Percentiles rank a stretch among this genome's conserved stretches.
phyloP scores from a whole-genome alignment of 30 jellyfish, hydroid and myxozoan genomes.

The Turritopsis rubra region DNA sequence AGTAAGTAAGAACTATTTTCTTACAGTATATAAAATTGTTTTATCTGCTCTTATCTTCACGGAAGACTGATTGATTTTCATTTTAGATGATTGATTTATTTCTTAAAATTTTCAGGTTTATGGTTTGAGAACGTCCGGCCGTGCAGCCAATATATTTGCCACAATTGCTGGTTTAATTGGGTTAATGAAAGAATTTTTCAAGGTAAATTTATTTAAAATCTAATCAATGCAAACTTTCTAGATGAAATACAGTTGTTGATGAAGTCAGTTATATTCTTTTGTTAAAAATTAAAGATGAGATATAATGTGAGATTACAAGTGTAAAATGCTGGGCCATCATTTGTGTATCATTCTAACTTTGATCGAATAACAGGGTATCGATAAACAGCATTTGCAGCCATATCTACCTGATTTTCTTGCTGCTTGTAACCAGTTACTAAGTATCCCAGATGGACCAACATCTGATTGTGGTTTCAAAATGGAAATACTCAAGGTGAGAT shows the following conservation, averaged over 20 bases:
- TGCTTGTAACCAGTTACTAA: slow-evolving; percentile 60
- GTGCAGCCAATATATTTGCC: slow-evolving; percentile 77
- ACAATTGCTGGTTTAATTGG: slow-evolving; percentile 78
- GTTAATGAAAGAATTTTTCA: slow-evolving; percentile 78
- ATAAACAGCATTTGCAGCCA: slow-evolving; percentile 71
- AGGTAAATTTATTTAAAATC: slow-evolving; percentile 24
- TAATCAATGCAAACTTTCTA: background rate
- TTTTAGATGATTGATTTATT: background rate
- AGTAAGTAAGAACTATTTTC: slow-evolving; percentile 44
- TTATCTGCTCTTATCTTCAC: background rate
- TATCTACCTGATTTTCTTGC: slow-evolving; percentile 52
- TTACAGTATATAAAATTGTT: background rate
- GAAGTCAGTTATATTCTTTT: background rate
- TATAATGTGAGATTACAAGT: background rate
- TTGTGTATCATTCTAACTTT: background rate
- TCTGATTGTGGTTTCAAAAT: slow-evolving; percentile 91
- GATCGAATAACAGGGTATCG: slow-evolving; percentile 47
- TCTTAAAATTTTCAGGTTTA: slow-evolving; percentile 34
- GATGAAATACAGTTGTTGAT: background rate
- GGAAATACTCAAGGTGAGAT: slow-evolving; percentile 70
- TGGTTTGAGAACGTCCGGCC: slow-evolving; percentile 69
- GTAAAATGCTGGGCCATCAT: background rate
- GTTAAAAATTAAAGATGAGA: background rate
- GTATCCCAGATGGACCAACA: slow-evolving; percentile 63
- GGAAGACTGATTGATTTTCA: background rate